phyloP scores from a whole-genome alignment of 1,140 invertebrate species.

The Drosophila varians region DNA sequence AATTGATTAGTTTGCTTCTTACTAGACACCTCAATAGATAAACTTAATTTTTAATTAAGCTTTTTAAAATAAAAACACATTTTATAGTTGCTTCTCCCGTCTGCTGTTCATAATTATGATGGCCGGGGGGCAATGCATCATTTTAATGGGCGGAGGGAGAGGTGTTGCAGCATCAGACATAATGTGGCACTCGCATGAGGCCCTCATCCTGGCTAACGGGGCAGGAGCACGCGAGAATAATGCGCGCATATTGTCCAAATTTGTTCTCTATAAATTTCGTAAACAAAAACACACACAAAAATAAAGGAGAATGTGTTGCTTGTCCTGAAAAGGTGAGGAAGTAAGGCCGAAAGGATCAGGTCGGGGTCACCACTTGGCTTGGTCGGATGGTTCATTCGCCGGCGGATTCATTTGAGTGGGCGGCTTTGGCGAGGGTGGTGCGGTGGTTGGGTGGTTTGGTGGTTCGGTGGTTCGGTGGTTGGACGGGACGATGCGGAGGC shows the following conservation, averaged over 20 bases:
- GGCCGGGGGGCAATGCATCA: conserved; percentile 35
- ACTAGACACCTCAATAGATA: no score
- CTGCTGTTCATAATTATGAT: conserved; percentile 16
- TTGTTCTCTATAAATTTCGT: conserved; percentile 83
- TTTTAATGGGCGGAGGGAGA: conserved; percentile 24
- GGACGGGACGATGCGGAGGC: conserved; percentile 48
- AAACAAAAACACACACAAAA: conserved; percentile 56
- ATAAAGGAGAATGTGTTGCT: conserved; percentile 52
- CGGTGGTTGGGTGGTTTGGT: conserved; percentile 26
- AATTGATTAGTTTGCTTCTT: neutral
- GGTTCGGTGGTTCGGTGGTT: conserved; percentile 39
- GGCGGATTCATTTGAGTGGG: conserved; percentile 45
- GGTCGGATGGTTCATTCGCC: conserved; percentile 28
- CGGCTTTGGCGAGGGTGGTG: conserved; percentile 31
- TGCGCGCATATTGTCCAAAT: conserved; percentile 80
- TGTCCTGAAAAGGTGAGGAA: conserved; percentile 36
- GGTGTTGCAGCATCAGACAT: conserved; percentile 26
- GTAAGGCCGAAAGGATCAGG: conserved; percentile 30
- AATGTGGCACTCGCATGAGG: conserved; percentile 43
- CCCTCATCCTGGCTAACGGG: conserved; percentile 22
- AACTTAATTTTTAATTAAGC: conserved; percentile 29
- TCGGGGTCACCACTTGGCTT: conserved; percentile 54
- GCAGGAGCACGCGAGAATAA: conserved; percentile 68
- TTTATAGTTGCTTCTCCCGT: neutral
- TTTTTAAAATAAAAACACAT: conserved; percentile 27